These are phyloP conservation scores for Reinhardtius hippoglossoides DNA, from an alignment of 2,113 vertebrate genomes.

Conservation along the genomic window DNA sequence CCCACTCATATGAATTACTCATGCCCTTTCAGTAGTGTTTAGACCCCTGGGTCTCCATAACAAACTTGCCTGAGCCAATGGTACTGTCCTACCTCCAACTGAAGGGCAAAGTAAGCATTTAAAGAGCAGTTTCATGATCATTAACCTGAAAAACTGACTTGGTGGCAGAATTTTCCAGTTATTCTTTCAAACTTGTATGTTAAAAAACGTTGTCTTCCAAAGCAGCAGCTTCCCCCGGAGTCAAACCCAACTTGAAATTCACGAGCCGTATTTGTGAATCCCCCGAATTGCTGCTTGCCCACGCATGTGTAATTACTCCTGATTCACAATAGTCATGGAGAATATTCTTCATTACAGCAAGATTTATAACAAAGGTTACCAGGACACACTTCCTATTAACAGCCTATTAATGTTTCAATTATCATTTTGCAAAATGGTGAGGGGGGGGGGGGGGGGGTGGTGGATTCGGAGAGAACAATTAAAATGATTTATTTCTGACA, in stretches of 20 bases:
- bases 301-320: conserved; percentile 71
- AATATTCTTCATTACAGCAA: conserved; percentile 66
- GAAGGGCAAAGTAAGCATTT: conserved; percentile 71
- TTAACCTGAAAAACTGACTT: conserved; percentile 41
- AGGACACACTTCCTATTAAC: conserved; percentile 78
- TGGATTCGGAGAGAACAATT: conserved; percentile 78
- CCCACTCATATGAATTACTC: conserved; percentile 63
- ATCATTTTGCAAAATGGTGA: conserved; percentile 72
- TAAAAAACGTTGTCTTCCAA: conserved; percentile 6
- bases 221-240: conserved; percentile 28
- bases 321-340: conserved; percentile 71
- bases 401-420: conserved; percentile 82
- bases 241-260: background rate
- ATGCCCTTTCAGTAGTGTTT: conserved; percentile 67
- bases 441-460: conserved; percentile 22
- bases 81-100: conserved; percentile 45
- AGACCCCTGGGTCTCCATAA: conserved; percentile 63
- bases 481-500: conserved; percentile 80
- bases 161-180: conserved; percentile 5
- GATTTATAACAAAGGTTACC: conserved; percentile 84
- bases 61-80: conserved; percentile 58
- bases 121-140: conserved; percentile 43
- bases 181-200: conserved; percentile 10
- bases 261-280: conserved; percentile 16
- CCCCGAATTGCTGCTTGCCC: conserved; percentile 59